Evolutionary conservation across 1,140 invertebrate species (phyloP), one percentile per base, ranked within the genome.

Genomic region (Parapsyche elsis): DNA sequence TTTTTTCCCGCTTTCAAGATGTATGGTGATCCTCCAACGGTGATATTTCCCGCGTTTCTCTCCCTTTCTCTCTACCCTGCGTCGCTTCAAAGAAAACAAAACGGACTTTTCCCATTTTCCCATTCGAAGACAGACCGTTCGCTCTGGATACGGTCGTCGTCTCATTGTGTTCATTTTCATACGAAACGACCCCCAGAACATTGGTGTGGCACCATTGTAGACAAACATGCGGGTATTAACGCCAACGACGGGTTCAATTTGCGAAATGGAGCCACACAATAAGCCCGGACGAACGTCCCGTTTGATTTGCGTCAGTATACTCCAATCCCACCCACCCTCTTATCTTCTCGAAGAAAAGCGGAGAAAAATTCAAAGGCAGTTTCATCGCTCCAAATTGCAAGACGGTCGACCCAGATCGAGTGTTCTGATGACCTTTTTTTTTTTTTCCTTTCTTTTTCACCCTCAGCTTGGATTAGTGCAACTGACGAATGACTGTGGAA

Each of bases 241-340:
- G 19, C 45, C 70, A 30, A 16, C 70, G 45, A 44, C 71, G 14
- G 71, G 71, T 74, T 49, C 64, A 74, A 74, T 74, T 74, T 74
- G 38, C 26, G 45, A 74, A 74, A 74, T 74, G 71, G 71, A 74
- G 24, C 71, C 71, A 46, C 45, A 74, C 71, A 74, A 74, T 74
- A 74, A 74, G n/a, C 24, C 64, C 16, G 24, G 64, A 19, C 64
- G 64, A 67, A 21, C 24, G 64, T 67, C 64, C 24, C 23, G 64
- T 24, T 67, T 67, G 64, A 67, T 67, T 67, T 67, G 71, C 44
- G 38, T 74, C 57, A n/a, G 14, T 26, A 9, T 71, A 71, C 26
- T 30, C 30, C 24, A 19, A 19, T 19, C 2, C 57, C n/a, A 2
- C 21, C 57, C 57, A 0, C 5, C 21, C 16, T 19, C 57, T 9